These are phyloP conservation scores for Megaceryle maxima DNA, from an alignment of 2,113 vertebrate genomes.

Conservation along the genomic window DNA sequence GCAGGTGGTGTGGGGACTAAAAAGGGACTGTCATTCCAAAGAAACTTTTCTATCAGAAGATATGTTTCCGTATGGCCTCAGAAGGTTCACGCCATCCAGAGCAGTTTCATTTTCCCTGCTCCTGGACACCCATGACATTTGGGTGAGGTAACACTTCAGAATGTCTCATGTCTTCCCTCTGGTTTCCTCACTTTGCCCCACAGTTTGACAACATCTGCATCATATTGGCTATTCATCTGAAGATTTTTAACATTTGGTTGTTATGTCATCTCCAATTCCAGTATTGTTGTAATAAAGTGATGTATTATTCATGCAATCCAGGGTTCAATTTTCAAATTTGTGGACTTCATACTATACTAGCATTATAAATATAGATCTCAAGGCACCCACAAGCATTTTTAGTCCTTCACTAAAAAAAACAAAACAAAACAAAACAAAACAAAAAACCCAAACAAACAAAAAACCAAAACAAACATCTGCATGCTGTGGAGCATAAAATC, in stretches of 20 bases:
- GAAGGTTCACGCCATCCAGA: not conserved
- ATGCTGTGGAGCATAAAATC: not conserved
- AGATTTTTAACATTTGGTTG: slow-evolving; percentile 12
- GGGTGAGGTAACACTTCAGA: not conserved
- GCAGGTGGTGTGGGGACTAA: not conserved
- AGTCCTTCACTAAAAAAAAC: not conserved
- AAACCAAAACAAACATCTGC: not conserved
- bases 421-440: not conserved
- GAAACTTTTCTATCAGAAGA: not conserved
- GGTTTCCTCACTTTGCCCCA: not conserved
- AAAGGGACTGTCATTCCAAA: not conserved
- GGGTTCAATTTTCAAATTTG: slow-evolving; percentile 54
- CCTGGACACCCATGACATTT: not conserved
- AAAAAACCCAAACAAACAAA: not conserved
- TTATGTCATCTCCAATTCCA: slow-evolving; percentile 31
- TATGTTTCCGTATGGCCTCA: not conserved
- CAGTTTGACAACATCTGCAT: not conserved
- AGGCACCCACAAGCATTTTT: slow-evolving; percentile 43
- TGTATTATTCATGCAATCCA: slow-evolving; percentile 52
- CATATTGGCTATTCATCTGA: not conserved
- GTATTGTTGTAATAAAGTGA: slow-evolving; percentile 28
- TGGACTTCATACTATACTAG: slow-evolving; percentile 31
- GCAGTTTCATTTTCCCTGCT: not conserved
- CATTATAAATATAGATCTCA: slow-evolving; percentile 61
- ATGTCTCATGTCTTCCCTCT: not conserved